Evolutionary conservation across 2,113 vertebrate genomes (phyloP), one percentile per base, ranked within the genome.

Genomic region (Ibidorhyncha struthersii): DNA sequence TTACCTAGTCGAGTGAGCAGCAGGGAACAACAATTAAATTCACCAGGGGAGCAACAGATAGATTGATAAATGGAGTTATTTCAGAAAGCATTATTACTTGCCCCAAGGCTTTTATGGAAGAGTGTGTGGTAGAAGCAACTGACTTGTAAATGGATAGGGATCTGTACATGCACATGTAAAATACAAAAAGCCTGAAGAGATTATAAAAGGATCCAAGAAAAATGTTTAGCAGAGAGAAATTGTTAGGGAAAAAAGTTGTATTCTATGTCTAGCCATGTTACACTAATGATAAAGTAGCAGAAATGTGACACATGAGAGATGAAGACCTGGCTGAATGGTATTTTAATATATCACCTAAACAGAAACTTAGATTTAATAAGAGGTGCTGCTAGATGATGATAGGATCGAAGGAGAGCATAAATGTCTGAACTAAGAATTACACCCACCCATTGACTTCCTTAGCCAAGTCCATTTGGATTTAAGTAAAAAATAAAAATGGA

Each of bases 21-120:
- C 7, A 4, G 93, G 93, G 85, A 98, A 32, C 59, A 96, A 87
- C 94, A 96, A 98, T 98, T 97, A 98, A 96, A 93, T 93, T 98
- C 91, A 96, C 84, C 26, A 59, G 69, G 87, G 78, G 72, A 93
- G 69, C 22, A 95, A 92, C 20, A 97, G 94, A 97, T 97, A 97
- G 94, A 97, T 93, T 95, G 97, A 96, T 96, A 97, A 91, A 98
- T 92, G 86, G 94, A 97, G 96, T 96, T 92, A 69, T 83, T 96
- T 96, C 96, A 97, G 92, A 97, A 96, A 97, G 87, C 52, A 81
- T 96, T 96, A 97, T 94, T 91, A 89, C 94, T 97, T 92, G 96
- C 96, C 95, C 73, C 90, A 91, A 97, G 94, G 95, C 87, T 95
- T 95, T 96, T 90, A 89, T 84, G 84, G 92, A 49, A 62, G 72